phyloP scores from a whole-genome alignment of 2,888 invertebrate genomes.

The Acanthosepion lycidas region DNA sequence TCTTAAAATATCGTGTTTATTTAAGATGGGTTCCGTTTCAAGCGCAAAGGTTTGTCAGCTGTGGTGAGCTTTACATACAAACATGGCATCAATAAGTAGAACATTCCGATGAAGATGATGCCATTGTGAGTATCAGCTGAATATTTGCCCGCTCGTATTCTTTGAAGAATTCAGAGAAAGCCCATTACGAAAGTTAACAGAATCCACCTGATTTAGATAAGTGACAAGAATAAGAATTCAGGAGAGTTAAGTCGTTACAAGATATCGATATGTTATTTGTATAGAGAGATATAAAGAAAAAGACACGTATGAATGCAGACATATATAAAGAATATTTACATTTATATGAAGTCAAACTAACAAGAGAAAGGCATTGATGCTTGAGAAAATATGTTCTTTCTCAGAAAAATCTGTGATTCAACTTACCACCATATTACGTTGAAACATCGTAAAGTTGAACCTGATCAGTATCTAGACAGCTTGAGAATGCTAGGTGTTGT shows the following conservation, averaged over 20 bases:
- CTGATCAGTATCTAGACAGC: no score
- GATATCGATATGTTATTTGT: background rate
- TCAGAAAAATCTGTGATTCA: no score
- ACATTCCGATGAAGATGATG: background rate
- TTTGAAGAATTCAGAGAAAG: background rate
- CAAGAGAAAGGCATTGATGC: no score
- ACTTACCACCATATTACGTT: no score
- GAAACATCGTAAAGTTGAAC: no score
- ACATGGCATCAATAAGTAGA: background rate
- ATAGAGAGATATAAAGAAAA: background rate
- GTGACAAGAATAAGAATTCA: background rate
- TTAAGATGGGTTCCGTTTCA: background rate
- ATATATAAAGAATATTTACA: background rate
- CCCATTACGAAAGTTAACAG: background rate
- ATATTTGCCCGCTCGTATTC: background rate
- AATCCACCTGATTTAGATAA: background rate
- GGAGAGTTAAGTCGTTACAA: background rate
- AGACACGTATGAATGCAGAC: background rate
- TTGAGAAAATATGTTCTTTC: no score
- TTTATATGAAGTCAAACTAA: background rate
- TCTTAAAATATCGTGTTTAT: background rate
- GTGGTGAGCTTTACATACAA: background rate
- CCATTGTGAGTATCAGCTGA: background rate
- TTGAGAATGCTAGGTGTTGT: no score
- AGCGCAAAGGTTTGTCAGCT: background rate